These are phyloP conservation scores for Orthonyx spaldingii DNA, from an alignment of 2,113 vertebrate species.

Conservation along the genomic window DNA sequence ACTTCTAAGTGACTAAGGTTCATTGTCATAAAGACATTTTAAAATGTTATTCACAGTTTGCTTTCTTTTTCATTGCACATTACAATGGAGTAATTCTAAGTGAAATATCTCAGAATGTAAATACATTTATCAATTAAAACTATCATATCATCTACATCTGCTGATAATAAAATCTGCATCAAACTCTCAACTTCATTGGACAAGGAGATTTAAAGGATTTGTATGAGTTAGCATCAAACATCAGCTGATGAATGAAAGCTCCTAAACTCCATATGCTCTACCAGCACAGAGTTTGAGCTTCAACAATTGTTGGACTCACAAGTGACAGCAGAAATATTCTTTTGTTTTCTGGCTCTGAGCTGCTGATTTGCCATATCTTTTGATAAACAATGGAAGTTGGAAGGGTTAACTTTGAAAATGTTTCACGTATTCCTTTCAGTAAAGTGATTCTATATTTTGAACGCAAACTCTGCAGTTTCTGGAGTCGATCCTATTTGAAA, in stretches of 20 bases:
- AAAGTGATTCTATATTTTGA: not conserved
- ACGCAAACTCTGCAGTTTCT: not conserved
- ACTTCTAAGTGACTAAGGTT: not conserved
- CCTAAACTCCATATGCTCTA: not conserved
- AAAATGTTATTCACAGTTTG: not conserved
- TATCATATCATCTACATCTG: rapidly evolving
- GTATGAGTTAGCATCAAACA: not conserved
- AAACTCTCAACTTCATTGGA: not conserved
- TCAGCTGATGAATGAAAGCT: not conserved
- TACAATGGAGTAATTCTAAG: not conserved
- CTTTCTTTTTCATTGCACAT: not conserved
- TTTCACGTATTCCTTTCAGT: not conserved
- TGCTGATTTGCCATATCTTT: not conserved
- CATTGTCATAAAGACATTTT: not conserved
- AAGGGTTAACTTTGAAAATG: not conserved
- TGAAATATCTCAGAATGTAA: not conserved
- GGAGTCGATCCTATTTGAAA: not conserved
- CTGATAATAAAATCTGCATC: not conserved
- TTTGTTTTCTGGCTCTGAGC: not conserved
- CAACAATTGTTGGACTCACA: not conserved
- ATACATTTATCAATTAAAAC: not conserved
- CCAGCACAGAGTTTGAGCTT: not conserved
- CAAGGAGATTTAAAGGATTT: not conserved
- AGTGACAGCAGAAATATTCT: not conserved
- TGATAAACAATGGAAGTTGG: not conserved